These are phyloP conservation scores for Grus americana DNA, from an alignment of 2,113 vertebrate genomes.

Conservation along the genomic window DNA sequence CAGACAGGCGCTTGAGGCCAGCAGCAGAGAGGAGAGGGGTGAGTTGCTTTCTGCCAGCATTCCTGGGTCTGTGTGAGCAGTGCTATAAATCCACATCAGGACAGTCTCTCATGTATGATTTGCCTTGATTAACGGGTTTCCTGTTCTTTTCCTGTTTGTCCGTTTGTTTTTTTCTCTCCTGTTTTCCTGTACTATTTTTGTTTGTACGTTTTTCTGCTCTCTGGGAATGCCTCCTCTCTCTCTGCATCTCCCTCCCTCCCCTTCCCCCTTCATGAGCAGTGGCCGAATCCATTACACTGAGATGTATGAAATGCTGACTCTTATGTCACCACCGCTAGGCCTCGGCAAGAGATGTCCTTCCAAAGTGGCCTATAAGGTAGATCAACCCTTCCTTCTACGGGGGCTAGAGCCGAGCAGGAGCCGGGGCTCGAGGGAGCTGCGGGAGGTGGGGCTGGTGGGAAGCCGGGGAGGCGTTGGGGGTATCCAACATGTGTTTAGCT, in stretches of 20 bases:
- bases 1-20: conserved; percentile 23
- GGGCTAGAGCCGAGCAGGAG: conserved; percentile 64
- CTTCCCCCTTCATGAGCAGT: conserved; percentile 84
- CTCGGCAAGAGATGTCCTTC: conserved; percentile 99
- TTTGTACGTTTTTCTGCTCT: conserved; percentile 76
- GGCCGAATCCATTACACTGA: conserved; percentile 99
- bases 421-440: neutral
- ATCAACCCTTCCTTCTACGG: conserved; percentile 77
- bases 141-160: conserved; percentile 85
- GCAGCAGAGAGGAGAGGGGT: conserved; percentile 32
- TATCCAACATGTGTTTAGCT: neutral
- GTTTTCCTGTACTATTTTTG: conserved; percentile 72
- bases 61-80: conserved; percentile 80
- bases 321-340: conserved; percentile 99
- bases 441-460: conserved; percentile 39
- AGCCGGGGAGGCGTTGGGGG: neutral
- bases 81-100: conserved; percentile 79
- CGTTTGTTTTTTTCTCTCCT: conserved; percentile 76
- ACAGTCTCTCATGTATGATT: conserved; percentile 72
- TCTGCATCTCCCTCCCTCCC: conserved; percentile 75
- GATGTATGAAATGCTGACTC: conserved; percentile 99
- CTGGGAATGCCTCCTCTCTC: conserved; percentile 78
- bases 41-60: conserved; percentile 21
- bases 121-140: conserved; percentile 85
- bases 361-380: conserved; percentile 99